Conservation (phyloP, 2,888 invertebrate genomes). For the Sinodicranocentrus sp. region DNA sequence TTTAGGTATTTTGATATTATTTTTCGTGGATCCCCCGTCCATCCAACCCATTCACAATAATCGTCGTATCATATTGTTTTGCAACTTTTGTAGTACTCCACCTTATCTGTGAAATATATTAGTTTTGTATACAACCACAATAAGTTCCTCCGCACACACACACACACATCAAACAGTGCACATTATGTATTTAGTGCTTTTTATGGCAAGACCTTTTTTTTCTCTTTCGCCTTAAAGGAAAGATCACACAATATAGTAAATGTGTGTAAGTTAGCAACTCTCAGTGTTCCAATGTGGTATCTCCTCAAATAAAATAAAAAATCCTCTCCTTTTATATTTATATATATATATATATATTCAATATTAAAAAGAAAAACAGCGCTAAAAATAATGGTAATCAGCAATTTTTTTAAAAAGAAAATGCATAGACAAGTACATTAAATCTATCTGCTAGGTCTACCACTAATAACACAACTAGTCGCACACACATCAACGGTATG, state of each 20-base stretch:
- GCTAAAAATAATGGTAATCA: constrained; percentile 11
- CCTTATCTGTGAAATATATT: not conserved
- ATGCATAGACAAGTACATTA: not conserved
- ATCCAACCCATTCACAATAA: not conserved
- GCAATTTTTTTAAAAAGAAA: no score
- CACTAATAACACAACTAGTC: not conserved
- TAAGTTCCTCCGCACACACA: not conserved
- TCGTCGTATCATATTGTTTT: not conserved
- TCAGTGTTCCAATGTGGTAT: not conserved
- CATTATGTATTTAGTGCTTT: no score
- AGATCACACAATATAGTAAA: no score
- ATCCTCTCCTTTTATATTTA: not conserved
- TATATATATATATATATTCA: not conserved
- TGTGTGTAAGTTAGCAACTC: no score
- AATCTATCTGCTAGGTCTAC: not conserved
- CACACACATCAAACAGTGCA: constrained; percentile 3
- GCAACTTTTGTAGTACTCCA: constrained; percentile 3
- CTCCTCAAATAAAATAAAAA: no score
- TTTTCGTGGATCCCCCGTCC: constrained; percentile 6
- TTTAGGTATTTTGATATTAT: constrained; percentile 8
- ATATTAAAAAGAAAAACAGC: constrained; percentile 2
- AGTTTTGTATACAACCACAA: not conserved
- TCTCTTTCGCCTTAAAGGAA: no score
- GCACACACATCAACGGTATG: constrained; percentile 3
- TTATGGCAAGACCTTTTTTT: not conserved